Evolutionary conservation across 2,113 vertebrate genomes (phyloP).

Genomic region (Melospiza melodia): DNA sequence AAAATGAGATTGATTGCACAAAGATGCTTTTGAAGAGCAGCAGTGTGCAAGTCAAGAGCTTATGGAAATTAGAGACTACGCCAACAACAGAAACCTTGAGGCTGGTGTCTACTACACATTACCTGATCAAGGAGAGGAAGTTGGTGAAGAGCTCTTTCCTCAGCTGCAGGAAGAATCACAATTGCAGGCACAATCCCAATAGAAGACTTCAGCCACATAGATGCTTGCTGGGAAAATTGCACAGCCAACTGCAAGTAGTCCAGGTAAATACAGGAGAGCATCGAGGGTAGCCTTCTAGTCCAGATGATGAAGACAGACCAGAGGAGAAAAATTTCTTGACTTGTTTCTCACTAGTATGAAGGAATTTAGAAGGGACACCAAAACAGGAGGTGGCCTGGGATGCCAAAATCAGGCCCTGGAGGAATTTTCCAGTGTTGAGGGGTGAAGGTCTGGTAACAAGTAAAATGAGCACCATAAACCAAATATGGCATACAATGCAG

Average conservation of each 20-base stretch:
- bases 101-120: not conserved
- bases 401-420: not conserved
- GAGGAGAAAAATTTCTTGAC: not conserved
- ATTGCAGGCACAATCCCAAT: fast-evolving
- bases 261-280: not conserved
- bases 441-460: not conserved
- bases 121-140: not conserved
- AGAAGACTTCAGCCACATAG: not conserved
- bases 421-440: not conserved
- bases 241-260: not conserved
- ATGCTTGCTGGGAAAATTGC: not conserved
- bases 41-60: not conserved
- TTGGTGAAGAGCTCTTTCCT: not conserved
- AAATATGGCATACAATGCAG: not conserved
- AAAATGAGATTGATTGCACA: not conserved
- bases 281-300: not conserved
- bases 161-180: not conserved
- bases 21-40: not conserved
- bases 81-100: not conserved
- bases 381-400: not conserved
- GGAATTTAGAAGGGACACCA: not conserved
- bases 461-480: not conserved
- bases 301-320: not conserved
- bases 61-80: not conserved
- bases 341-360: not conserved